These are phyloP conservation scores for Propithecus coquereli DNA, from an alignment of 2,113 vertebrate genomes.

Conservation along the genomic window DNA sequence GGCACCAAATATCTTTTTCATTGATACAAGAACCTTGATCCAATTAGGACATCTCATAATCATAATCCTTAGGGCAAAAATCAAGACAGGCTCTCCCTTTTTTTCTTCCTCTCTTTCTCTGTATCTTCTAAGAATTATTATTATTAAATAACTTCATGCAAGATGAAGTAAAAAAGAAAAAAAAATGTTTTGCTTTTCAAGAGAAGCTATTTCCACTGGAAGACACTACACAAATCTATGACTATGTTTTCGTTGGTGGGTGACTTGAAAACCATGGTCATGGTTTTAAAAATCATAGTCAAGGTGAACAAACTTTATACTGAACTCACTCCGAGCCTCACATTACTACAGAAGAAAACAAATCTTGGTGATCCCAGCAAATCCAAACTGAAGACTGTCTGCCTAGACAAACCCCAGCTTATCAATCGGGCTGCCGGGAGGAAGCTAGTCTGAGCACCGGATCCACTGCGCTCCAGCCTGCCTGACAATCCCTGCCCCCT, in stretches of 20 bases:
- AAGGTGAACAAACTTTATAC: slow-evolving; percentile 40
- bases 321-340: not conserved
- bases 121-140: not conserved
- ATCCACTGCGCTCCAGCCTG: not conserved
- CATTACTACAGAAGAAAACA: slow-evolving; percentile 21
- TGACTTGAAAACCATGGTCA: not conserved
- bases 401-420: not conserved
- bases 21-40: not conserved
- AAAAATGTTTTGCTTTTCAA: slow-evolving; percentile 3
- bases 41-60: not conserved
- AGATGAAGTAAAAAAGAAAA: not conserved
- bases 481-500: not conserved
- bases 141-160: not conserved
- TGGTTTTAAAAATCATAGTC: slow-evolving; percentile 27
- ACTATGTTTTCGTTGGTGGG: not conserved
- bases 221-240: not conserved
- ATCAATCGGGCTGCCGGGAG: not conserved
- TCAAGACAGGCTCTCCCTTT: not conserved
- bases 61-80: not conserved
- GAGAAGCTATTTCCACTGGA: not conserved
- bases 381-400: slow-evolving; percentile 44
- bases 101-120: not conserved
- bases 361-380: slow-evolving; percentile 47
- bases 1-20: not conserved
- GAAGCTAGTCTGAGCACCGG: not conserved